Evolutionary conservation across 1,140 invertebrate species (phyloP).

Genomic region (Agraylea sexmaculata): DNA sequence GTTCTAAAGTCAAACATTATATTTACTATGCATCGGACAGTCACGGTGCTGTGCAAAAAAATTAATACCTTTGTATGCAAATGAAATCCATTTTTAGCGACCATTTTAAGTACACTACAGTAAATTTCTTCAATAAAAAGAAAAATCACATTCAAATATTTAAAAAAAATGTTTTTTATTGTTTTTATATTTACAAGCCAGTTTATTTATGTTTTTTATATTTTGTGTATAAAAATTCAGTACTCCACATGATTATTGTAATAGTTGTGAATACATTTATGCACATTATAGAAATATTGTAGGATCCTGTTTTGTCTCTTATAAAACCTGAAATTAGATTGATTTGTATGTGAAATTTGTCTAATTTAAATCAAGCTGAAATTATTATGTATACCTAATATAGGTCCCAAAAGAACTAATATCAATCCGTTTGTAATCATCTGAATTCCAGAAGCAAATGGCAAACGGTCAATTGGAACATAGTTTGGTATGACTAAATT

Average conservation of each 20-base stretch:
- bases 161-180: not conserved
- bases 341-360: constrained; percentile 4
- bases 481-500: constrained; percentile 54
- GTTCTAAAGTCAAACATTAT: no score
- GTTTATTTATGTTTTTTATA: not conserved
- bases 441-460: constrained; percentile 52
- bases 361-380: not conserved
- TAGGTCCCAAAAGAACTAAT: constrained; percentile 45
- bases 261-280: constrained; percentile 32
- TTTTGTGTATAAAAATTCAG: constrained; percentile 32
- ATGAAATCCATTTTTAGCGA: no score
- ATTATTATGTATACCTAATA: constrained; percentile 41
- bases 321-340: constrained; percentile 30
- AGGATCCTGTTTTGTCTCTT: constrained; percentile 32
- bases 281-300: constrained; percentile 31
- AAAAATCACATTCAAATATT: not conserved
- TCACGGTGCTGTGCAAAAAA: no score
- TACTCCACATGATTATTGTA: constrained; percentile 31
- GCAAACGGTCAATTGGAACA: constrained; percentile 46
- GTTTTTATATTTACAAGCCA: not conserved
- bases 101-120: no score
- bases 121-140: no score
- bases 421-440: constrained; percentile 50
- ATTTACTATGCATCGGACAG: no score
- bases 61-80: no score